Percentiles rank a stretch among this genome's conserved stretches.
Evolutionary conservation across 2,113 vertebrate species (phyloP).

Genomic region (Ranitomeya imitator): DNA sequence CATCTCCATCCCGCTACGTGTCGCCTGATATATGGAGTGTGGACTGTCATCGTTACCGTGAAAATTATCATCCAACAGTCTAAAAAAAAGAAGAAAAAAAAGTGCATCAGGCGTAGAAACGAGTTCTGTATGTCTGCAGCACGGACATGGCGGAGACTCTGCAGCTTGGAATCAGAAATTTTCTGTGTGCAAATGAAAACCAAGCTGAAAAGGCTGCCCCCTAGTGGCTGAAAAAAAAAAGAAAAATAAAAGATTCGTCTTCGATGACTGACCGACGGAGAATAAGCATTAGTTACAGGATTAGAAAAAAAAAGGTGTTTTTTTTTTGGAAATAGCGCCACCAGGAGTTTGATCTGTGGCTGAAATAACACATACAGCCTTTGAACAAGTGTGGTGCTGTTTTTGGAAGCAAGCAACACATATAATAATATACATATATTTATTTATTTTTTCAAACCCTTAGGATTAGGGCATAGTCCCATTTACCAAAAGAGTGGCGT

Average conservation of each 20-base stretch:
- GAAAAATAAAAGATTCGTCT: background rate
- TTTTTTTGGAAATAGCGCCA: background rate
- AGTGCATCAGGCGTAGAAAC: background rate
- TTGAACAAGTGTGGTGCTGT: background rate
- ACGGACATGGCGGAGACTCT: background rate
- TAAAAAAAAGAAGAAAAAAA: background rate
- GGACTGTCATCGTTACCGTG: conserved; percentile 2
- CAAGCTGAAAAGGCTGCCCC: background rate
- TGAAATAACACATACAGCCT: background rate
- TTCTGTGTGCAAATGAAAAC: background rate
- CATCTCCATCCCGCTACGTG: background rate
- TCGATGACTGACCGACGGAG: too few relatives aligned
- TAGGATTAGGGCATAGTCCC: too few relatives aligned
- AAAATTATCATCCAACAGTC: background rate
- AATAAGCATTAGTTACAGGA: background rate
- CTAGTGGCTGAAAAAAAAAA: background rate
- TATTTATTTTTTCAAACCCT: too few relatives aligned
- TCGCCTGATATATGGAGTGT: conserved; percentile 13
- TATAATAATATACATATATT: too few relatives aligned
- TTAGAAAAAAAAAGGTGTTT: background rate
- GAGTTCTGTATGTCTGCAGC: background rate
- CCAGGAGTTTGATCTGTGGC: background rate
- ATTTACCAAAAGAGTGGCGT: too few relatives aligned
- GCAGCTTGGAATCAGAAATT: background rate
- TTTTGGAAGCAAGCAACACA: background rate